phyloP scores from a whole-genome alignment of 2,797 vertebrate genomes.

The Anolis apletophallus region DNA sequence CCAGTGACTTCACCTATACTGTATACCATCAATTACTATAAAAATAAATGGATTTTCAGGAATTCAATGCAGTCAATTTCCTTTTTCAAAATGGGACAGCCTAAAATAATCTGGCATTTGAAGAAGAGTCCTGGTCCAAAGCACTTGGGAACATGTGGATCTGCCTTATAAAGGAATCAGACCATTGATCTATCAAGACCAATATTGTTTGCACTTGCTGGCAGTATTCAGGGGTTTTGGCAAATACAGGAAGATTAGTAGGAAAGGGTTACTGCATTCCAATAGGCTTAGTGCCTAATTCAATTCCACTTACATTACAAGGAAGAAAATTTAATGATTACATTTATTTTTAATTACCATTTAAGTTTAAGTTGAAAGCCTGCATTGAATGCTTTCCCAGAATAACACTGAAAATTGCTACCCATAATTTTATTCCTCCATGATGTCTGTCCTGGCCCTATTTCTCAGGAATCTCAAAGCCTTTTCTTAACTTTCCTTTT shows the following conservation, averaged over 20 bases:
- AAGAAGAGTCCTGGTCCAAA: neutral
- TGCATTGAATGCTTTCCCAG: neutral
- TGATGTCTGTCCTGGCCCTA: too few species aligned
- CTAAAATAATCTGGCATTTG: neutral
- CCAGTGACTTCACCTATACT: neutral
- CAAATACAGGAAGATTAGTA: too few species aligned
- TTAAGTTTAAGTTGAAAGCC: too few species aligned
- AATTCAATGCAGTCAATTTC: neutral
- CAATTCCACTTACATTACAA: too few species aligned
- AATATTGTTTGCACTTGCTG: neutral
- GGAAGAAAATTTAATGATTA: too few species aligned
- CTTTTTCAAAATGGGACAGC: neutral
- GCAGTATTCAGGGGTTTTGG: neutral
- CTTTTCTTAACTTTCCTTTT: too few species aligned
- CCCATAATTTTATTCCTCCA: too few species aligned
- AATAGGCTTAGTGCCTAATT: too few species aligned
- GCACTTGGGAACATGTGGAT: fast-evolving
- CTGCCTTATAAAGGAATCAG: neutral
- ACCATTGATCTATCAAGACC: neutral
- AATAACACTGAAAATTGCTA: neutral
- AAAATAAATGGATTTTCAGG: neutral
- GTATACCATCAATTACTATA: neutral
- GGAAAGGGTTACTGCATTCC: too few species aligned
- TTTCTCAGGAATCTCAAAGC: too few species aligned
- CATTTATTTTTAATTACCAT: too few species aligned